Conservation (phyloP, 1,140 invertebrate genomes). For the Drosophila seguyi region DNA sequence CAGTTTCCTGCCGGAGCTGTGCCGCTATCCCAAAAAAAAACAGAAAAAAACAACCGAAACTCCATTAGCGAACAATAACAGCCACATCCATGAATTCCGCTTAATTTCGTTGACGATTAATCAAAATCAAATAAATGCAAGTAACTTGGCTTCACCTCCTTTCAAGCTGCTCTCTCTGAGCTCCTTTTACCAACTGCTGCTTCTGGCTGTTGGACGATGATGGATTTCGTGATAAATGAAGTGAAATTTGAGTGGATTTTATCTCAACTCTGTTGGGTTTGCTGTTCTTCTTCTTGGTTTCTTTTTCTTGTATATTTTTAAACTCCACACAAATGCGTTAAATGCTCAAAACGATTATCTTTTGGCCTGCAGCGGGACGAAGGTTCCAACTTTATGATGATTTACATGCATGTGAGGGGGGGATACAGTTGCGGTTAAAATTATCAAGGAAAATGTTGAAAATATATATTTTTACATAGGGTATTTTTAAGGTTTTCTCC, state of each 20-base stretch:
- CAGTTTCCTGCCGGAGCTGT: conserved; percentile 47
- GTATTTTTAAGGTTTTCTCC: neutral
- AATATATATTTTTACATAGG: neutral
- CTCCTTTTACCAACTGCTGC: conserved; percentile 35
- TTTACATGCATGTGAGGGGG: conserved; percentile 21
- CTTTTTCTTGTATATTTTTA: neutral
- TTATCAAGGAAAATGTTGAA: neutral
- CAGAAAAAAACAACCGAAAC: conserved; percentile 3
- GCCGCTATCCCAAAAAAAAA: neutral
- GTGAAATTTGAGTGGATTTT: conserved; percentile 63
- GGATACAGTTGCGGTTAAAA: conserved; percentile 9
- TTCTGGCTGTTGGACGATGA: conserved; percentile 43
- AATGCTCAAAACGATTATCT: conserved; percentile 50
- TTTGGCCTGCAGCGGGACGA: conserved; percentile 6
- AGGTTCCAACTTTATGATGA: conserved; percentile 25
- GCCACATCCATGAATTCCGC: conserved; percentile 37
- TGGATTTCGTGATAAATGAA: conserved; percentile 65
- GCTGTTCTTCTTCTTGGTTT: conserved; percentile 10
- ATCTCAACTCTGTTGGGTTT: conserved; percentile 11
- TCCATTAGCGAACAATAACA: conserved; percentile 53
- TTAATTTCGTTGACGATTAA: conserved; percentile 66
- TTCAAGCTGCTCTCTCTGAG: neutral
- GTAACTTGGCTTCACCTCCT: conserved; percentile 32
- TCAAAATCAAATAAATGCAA: conserved; percentile 60
- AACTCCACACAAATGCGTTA: conserved; percentile 49